A percentile compares a stretch with the other conserved stretches of the same genome.
Conservation (phyloP, 2,797 vertebrate genomes). For the Corythornis leucogaster region DNA sequence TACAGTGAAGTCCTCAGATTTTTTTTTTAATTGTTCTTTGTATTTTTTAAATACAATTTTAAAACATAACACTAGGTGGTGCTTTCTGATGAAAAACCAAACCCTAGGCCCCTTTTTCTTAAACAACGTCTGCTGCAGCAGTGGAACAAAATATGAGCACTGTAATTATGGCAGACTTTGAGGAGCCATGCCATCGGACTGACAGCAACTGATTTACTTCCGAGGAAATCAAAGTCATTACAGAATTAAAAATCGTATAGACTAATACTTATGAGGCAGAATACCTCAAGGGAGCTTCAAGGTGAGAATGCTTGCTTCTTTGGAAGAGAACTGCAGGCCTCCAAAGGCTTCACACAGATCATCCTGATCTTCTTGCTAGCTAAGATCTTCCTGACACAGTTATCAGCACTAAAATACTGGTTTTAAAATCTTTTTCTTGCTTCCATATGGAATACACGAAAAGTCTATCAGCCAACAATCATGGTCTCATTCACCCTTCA, state of each 20-base stretch:
- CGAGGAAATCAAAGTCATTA: neutral
- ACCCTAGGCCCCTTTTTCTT: neutral
- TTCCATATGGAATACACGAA: neutral
- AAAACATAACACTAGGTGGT: constrained; percentile 54
- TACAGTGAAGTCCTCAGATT: neutral
- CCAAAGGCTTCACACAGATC: neutral
- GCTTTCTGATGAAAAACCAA: constrained; percentile 24
- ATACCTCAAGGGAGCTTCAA: neutral
- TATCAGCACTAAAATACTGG: neutral
- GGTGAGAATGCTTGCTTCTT: neutral
- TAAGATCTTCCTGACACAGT: neutral
- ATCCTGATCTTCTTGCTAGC: neutral
- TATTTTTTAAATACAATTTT: neutral
- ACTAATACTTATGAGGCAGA: neutral
- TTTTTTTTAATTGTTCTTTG: neutral
- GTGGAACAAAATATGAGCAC: neutral
- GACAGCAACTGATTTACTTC: neutral
- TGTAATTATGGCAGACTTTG: neutral
- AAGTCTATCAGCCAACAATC: neutral
- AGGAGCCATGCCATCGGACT: neutral
- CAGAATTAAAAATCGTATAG: neutral
- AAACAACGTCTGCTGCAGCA: neutral
- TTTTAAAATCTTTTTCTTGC: neutral
- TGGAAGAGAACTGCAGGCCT: neutral
- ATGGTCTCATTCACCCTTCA: neutral